phyloP scores from a whole-genome alignment of 2,888 invertebrate genomes.

The Limnephilus auricula region DNA sequence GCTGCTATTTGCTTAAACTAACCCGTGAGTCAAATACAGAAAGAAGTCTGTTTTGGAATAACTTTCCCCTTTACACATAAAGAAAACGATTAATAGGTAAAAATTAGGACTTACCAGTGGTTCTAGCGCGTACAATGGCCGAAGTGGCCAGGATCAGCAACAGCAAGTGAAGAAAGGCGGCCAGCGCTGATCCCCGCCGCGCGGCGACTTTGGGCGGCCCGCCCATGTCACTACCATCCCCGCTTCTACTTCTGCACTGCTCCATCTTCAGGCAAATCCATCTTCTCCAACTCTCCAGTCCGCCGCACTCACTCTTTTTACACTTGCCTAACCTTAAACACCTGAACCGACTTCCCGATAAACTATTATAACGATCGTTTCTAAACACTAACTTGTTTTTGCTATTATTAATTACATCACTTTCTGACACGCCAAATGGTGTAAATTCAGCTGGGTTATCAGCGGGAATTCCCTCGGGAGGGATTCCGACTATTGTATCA shows the following conservation, averaged over 20 bases:
- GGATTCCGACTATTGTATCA: slow-evolving; percentile 27
- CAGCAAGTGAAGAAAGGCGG: slow-evolving; percentile 34
- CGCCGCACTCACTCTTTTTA: slow-evolving; percentile 27
- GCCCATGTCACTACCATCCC: slow-evolving; percentile 27
- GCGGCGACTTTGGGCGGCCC: slow-evolving; percentile 7
- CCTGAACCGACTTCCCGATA: slow-evolving; percentile 22
- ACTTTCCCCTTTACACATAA: not conserved
- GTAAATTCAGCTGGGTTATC: not conserved
- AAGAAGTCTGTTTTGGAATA: not conserved
- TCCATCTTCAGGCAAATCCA: slow-evolving; percentile 40
- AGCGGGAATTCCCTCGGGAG: not conserved
- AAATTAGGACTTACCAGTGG: slow-evolving; percentile 45
- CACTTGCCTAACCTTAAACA: slow-evolving; percentile 39
- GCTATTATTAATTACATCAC: slow-evolving; percentile 22
- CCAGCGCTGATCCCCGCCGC: slow-evolving; percentile 22
- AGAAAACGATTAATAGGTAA: not conserved
- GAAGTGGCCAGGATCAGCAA: slow-evolving; percentile 35
- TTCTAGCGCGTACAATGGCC: slow-evolving; percentile 24
- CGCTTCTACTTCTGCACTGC: slow-evolving; percentile 28
- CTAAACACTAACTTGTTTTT: slow-evolving; percentile 8
- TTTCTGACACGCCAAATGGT: not conserved
- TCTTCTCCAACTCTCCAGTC: slow-evolving; percentile 41
- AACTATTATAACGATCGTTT: slow-evolving; percentile 9
- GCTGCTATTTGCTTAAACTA: not conserved
- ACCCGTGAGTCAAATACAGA: not conserved